A percentile compares a stretch with the other conserved stretches of the same genome.
phyloP scores from a whole-genome alignment of 2,797 vertebrate species.

The Acrocephalus scirpaceus region DNA sequence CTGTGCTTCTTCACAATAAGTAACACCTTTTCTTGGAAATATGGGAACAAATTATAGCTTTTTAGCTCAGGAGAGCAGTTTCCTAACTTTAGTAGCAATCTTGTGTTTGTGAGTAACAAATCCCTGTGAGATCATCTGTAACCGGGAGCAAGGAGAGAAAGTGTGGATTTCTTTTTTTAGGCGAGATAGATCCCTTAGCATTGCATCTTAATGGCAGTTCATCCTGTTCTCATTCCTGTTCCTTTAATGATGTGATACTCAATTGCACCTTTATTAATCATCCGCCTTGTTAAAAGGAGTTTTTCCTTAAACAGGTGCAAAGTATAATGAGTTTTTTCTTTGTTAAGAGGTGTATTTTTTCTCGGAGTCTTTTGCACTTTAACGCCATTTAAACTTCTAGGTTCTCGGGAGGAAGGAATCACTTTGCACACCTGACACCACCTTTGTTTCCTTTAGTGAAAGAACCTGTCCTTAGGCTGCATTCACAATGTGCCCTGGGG shows the following conservation, averaged over 20 bases:
- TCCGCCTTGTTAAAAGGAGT: constrained; percentile 22
- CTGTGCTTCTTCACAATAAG: constrained; percentile 9
- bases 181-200: background rate
- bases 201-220: constrained; percentile 13
- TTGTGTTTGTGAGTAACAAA: background rate
- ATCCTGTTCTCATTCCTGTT: background rate
- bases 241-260: constrained; percentile 57
- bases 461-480: background rate
- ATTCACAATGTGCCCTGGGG: background rate
- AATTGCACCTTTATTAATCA: constrained; percentile 66
- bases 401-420: background rate
- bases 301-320: constrained; percentile 63
- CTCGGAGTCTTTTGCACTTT: constrained; percentile 42
- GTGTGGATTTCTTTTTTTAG: background rate
- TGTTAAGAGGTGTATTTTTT: constrained; percentile 46
- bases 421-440: background rate
- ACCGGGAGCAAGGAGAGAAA: background rate
- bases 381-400: background rate
- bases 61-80: background rate
- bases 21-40: background rate
- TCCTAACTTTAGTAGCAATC: background rate
- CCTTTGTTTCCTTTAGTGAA: background rate
- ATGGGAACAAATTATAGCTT: background rate
- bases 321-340: constrained; percentile 48
- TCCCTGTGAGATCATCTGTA: background rate